Conservation (phyloP, 2,797 vertebrate genomes). For the Gadopsis marmoratus region DNA sequence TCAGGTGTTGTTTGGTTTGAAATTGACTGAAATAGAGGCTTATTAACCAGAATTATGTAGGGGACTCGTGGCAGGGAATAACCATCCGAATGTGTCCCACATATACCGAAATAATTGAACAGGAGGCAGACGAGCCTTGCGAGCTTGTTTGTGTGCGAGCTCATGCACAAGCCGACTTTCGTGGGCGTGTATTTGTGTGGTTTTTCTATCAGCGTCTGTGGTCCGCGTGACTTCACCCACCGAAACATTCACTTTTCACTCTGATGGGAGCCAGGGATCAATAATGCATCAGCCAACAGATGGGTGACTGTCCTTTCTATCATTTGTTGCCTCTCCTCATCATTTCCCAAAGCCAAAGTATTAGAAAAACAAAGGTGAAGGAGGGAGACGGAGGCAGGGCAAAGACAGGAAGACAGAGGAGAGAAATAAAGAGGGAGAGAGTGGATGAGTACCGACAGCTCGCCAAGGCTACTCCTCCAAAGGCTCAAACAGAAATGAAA, state of each 20-base stretch:
- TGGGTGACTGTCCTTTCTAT: conserved; percentile 73
- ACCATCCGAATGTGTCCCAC: conserved; percentile 19
- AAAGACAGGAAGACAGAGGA: conserved; percentile 45
- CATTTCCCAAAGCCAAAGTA: conserved; percentile 63
- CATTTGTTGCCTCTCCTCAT: conserved; percentile 76
- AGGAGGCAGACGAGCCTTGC: conserved; percentile 5
- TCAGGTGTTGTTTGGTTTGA: conserved; percentile 22
- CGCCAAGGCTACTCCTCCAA: conserved; percentile 42
- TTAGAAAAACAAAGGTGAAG: conserved; percentile 71
- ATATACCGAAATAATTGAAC: conserved; percentile 25
- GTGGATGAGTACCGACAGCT: conserved; percentile 11
- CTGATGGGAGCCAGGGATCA: conserved; percentile 75
- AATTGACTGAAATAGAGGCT: conserved; percentile 26
- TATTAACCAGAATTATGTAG: conserved; percentile 29
- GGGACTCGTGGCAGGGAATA: conserved; percentile 18
- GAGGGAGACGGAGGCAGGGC: conserved; percentile 38
- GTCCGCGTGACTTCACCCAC: conserved; percentile 37
- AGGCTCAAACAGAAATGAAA: conserved; percentile 18
- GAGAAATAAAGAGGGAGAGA: conserved; percentile 29
- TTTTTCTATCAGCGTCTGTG: conserved; percentile 25
- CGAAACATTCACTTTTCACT: conserved; percentile 74
- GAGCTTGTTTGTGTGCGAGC: conserved; percentile 14
- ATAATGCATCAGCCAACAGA: conserved; percentile 83
- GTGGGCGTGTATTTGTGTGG: conserved; percentile 35
- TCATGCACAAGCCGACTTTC: neutral